Base-by-base conservation (phyloP, 2,888 invertebrate species). In the Heliconius ismenius region DNA sequence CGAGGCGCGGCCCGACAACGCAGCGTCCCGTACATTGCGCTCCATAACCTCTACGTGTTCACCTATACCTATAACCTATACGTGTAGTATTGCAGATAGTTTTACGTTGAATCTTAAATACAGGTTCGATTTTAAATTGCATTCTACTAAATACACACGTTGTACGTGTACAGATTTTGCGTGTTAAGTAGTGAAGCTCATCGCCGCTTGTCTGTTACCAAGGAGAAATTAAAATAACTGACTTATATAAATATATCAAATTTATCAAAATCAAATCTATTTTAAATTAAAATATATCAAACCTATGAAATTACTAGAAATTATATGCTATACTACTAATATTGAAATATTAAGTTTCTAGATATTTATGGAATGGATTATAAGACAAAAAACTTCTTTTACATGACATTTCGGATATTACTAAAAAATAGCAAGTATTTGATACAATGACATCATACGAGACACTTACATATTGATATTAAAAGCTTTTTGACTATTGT, bases 1-100 rank as follows among this genome's bases (percentile, higher is more conserved):
- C 88, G 90, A 91, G 90, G 89, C 89, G 89, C 88, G 88, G 88
- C 86, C 85, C 86, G 85, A 86, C 86, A 83, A 81, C 82, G 79
- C 82, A 85, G 81, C 86, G 88, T 85, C 86, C 88, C 88, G 86
- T 85, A 84, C 85, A 85, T 83, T 76, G 78, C 82, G 83, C 83
- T 78, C 77, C 79, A 73, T 79, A 81, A 81, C 82, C 81, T 81
- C 81, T 77, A 80, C 78, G 72, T 24, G 32, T 64, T 63, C 36
- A n/a, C 6, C 26, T 64, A 64, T 21, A 64, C 13, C 63, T 72
- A 65, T 65, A 72, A 68, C 28, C 9, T 60, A 60, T 60, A 60
- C 13, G 24, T 60, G 24, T 26, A 76, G 72, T 54, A 58, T 65
- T 65, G 64, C 63, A 67, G 67, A 67, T 72, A 76, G 72, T 72